Evolutionary conservation across 2,888 invertebrate genomes (phyloP).

Genomic region (Diadegma fenestrale): DNA sequence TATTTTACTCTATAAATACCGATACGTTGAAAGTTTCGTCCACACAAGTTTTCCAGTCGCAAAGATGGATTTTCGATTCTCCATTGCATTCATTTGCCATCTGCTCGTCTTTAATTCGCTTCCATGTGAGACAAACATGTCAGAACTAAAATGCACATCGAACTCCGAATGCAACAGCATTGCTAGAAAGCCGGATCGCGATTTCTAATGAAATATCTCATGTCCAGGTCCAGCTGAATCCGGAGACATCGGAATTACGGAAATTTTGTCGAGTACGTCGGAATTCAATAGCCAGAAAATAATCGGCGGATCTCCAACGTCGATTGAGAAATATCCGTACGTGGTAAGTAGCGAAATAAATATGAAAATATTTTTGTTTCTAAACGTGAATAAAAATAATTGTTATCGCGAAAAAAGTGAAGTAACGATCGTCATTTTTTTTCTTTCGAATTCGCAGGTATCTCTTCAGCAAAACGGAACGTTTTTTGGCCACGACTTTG

Average conservation of each 20-base stretch:
- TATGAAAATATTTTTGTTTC: background rate
- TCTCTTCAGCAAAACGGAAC: constrained; percentile 77
- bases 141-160: background rate
- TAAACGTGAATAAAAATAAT: background rate
- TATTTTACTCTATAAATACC: constrained; percentile 54
- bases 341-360: constrained; percentile 70
- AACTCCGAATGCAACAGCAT: background rate
- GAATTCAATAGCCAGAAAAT: constrained; percentile 70
- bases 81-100: constrained; percentile 40
- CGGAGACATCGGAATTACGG: background rate
- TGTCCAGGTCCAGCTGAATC: constrained; percentile 19
- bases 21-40: constrained; percentile 7
- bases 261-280: background rate
- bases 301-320: constrained; percentile 77
- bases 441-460: constrained; percentile 69
- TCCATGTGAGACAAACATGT: constrained; percentile 41
- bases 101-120: constrained; percentile 36
- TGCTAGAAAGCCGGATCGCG: background rate
- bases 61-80: constrained; percentile 33
- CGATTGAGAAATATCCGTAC: constrained; percentile 79
- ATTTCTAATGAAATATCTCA: background rate
- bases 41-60: constrained; percentile 34
- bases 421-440: background rate
- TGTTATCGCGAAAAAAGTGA: background rate
- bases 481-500: constrained; percentile 76